Evolutionary conservation across 2,888 invertebrate genomes (phyloP), one percentile per base, ranked within the genome.

Genomic region (Ischnura elegans): DNA sequence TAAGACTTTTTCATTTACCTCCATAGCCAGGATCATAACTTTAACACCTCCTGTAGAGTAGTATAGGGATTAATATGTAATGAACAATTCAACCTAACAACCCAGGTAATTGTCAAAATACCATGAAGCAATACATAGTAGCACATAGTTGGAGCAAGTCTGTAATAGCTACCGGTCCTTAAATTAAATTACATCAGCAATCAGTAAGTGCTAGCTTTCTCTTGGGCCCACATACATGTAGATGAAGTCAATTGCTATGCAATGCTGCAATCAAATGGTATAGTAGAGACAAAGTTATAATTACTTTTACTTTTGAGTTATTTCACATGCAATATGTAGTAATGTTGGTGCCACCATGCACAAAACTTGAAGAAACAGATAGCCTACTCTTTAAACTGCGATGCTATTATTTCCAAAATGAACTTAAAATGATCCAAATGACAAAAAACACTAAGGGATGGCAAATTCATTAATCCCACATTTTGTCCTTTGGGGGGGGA

Each of bases 11-110:
- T 90, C n/a, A 42, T 43, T 61, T 61, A 61, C 90, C 90, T 90
- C 90, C 90, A 90, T 43, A 55, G 90, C 90, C 90, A 66, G 90
- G 90, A 90, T 45, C 90, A 90, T 61, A 61, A 90, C 55, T 90
- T 90, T 90, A 61, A 43, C 61, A 90, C 90, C 90, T 90, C 90
- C 90, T 90, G 90, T 61, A 90, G 90, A 90, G 61, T 90, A 90
- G 90, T 43, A 90, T 61, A 90, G 43, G 43, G 25, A 90, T 90
- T 61, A 90, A 61, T 90, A 51, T n/a, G n/a, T n/a, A 87, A 87
- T 36, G 55, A 16, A 61, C 66, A 76, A 76, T 76, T 76, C n/a
- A 55, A 66, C 90, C 43, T 21, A 43, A n/a, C 66, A 51, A 61
- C 66, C n/a, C 61, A 61, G 61, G 29, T 45, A 61, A 21, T 51